Evolutionary conservation across 2,797 vertebrate genomes (phyloP), one percentile per base, ranked within the genome.

Genomic region (Pempheris klunzingeri): DNA sequence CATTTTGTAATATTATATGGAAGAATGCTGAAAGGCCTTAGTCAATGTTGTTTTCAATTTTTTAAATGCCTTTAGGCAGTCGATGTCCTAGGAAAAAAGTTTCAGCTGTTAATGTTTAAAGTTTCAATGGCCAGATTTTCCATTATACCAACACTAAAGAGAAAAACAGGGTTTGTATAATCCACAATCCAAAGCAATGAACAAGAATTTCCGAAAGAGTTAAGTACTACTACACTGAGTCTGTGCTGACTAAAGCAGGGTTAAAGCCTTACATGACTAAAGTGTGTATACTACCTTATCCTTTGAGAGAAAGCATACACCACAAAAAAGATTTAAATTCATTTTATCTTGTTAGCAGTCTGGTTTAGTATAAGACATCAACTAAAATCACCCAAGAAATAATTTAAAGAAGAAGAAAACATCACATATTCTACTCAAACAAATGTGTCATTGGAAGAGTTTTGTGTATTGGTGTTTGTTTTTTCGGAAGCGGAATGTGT

Each of bases 71-170:
- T 34, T 26, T 6, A 57, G 18, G n/a, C 41, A 49, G 36, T 26
- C 28, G 15, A 43, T 14, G 8, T 50, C 22, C 11, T 20, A 3
- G 3, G 12, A 60, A 52, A 59, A 41, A 9, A 26, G 7, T 22
- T 7, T n/a, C 5, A 75, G 20, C 24, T 64, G 30, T 69, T 43
- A 28, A 73, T 43, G 65, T 75, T 68, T 36, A n/a, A 50, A 55
- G 14, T 46, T 34, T 64, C 43, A 11, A 30, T 20, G 22, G 24
- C 32, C 44, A 10, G 7, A 53, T 24, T 59, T 63, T 60, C 17
- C 34, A 69, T 65, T n/a, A 41, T 26, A 22, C 12, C 18, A 22
- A 57, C 15, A 50, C 41, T 34, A 20, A 53, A 34, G 30, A 7
- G 18, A 57, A 61, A 73, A 15, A 24, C 22, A 57, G 12, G 14